Conservation (phyloP, 1,140 invertebrate species). For the Dendrolimus punctatus region DNA sequence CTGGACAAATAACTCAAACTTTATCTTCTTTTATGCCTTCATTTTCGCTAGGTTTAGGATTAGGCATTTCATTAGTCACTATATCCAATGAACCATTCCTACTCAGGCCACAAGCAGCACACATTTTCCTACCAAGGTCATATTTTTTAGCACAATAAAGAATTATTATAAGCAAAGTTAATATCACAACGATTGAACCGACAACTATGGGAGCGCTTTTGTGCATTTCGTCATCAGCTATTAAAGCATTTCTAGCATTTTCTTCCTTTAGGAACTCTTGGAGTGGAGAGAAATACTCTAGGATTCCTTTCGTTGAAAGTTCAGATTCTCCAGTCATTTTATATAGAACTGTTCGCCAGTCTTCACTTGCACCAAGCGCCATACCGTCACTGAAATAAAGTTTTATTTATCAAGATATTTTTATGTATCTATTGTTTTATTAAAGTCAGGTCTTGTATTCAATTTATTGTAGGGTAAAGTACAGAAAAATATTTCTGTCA, state of each 20-base stretch:
- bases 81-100: slow-evolving; percentile 65
- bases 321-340: slow-evolving; percentile 73
- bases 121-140: slow-evolving; percentile 30
- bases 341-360: slow-evolving; percentile 76
- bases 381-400: slow-evolving; percentile 69
- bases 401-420: neutral
- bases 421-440: neutral
- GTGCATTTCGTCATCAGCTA: slow-evolving; percentile 37
- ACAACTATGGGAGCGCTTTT: slow-evolving; percentile 50
- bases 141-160: slow-evolving; percentile 54
- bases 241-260: slow-evolving; percentile 30
- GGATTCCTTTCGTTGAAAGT: slow-evolving; percentile 65
- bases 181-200: slow-evolving; percentile 40
- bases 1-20: slow-evolving; percentile 22
- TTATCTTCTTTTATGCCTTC: slow-evolving; percentile 50
- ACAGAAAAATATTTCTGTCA: too few relatives aligned
- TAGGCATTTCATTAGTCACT: slow-evolving; percentile 44
- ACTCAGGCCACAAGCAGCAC: slow-evolving; percentile 48
- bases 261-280: slow-evolving; percentile 51
- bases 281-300: slow-evolving; percentile 64
- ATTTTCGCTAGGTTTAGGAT: slow-evolving; percentile 37
- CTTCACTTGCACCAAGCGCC: slow-evolving; percentile 74
- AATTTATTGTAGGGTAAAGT: too few relatives aligned
- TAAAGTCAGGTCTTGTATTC: too few relatives aligned
- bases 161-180: slow-evolving; percentile 45